Evolutionary conservation across 1,140 invertebrate species (phyloP).

Genomic region (Brachionus calyciflorus): DNA sequence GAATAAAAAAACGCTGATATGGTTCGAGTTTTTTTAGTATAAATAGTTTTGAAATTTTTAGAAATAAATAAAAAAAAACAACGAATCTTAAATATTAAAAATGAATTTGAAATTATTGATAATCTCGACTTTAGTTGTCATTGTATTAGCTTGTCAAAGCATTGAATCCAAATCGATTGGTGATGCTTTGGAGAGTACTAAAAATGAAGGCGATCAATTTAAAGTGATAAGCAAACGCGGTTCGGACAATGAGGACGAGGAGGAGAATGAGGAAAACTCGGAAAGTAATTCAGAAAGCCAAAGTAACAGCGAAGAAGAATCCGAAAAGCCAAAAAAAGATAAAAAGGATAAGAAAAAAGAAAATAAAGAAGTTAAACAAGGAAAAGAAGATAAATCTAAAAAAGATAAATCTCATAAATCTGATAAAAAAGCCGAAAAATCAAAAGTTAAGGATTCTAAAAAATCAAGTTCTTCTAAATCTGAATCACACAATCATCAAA

Average conservation of each 20-base stretch:
- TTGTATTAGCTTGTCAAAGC: neutral
- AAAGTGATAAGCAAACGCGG: neutral
- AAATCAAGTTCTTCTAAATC: neutral
- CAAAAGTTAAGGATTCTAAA: neutral
- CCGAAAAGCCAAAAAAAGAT: slow-evolving; percentile 14
- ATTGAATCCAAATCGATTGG: neutral
- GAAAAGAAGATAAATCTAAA: neutral
- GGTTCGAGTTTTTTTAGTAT: too few relatives aligned
- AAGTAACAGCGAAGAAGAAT: slow-evolving; percentile 11
- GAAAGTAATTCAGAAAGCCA: neutral
- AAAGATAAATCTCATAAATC: neutral
- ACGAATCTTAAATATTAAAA: neutral
- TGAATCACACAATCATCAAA: neutral
- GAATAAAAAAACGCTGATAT: too few relatives aligned
- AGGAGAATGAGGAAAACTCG: neutral
- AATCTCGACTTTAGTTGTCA: neutral
- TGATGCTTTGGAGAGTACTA: neutral
- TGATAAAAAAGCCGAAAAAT: neutral
- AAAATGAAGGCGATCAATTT: neutral
- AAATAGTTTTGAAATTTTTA: neutral
- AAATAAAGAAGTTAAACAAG: neutral
- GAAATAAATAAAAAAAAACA: neutral
- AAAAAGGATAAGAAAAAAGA: neutral
- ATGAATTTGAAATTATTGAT: slow-evolving; percentile 12
- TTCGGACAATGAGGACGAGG: neutral